Evolutionary conservation across 2,888 invertebrate genomes (phyloP), one percentile per base, ranked within the genome.

Genomic region (Standfussiana lucernea): DNA sequence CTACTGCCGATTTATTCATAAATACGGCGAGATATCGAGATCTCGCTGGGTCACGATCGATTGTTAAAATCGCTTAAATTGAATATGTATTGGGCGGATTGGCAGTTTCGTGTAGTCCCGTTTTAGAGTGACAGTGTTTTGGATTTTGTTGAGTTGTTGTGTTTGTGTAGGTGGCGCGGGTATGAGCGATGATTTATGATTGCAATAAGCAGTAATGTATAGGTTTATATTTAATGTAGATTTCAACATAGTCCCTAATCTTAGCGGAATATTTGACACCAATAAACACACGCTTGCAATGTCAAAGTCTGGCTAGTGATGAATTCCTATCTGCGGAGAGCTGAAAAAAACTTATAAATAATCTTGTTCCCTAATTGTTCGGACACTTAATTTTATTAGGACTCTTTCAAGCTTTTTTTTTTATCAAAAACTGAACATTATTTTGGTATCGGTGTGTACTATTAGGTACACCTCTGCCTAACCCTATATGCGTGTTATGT

Each of bases 1-100:
- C 80, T 83, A 86, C 83, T 92, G 93, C 92, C 93, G 94, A 94
- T 94, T 94, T 94, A 94, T 92, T 93, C 92, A 91, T 91, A 91
- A 88, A 89, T 84, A 89, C 90, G 86, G 91, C 90, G 92, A 91
- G 94, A 93, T 92, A 90, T 91, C 90, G 89, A 91, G 91, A 92
- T 93, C 92, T 88, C 89, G 92, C 92, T 91, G 89, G 90, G 93
- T 93, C 94, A 94, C 94, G 94, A 94, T 87, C 91, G 91, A 91
- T 93, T 89, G 90, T 91, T 92, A 91, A 89, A 87, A 90, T 89
- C 89, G 80, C 77, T 87, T 79, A 83, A 80, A 89, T 88, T 89
- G 89, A 89, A 88, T 88, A 88, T 87, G 88, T 86, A 89, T 86
- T 82, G 67, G 71, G 53, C 42, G 75, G 81, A 83, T 82, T 79